Conservation (phyloP, 1,140 invertebrate genomes). For the Laupala kohalensis region DNA sequence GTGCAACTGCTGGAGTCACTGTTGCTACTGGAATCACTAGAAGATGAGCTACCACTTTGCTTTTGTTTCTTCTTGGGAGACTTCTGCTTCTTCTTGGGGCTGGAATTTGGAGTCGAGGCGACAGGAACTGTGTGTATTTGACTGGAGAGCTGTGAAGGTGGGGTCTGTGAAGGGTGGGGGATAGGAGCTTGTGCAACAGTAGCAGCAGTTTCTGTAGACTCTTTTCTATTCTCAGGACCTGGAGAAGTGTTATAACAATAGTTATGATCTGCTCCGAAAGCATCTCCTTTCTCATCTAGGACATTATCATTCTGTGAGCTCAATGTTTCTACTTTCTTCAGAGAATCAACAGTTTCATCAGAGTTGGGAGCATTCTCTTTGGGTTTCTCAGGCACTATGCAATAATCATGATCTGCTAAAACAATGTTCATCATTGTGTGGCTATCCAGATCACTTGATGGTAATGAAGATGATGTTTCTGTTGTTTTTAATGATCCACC, state of each 20-base stretch:
- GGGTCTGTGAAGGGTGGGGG: background rate
- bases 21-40: slow-evolving; percentile 57
- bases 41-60: slow-evolving; percentile 33
- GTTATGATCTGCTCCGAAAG: slow-evolving; percentile 40
- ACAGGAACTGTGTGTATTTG: slow-evolving; percentile 4
- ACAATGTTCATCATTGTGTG: background rate
- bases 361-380: background rate
- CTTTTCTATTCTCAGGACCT: slow-evolving; percentile 3
- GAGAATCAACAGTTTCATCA: background rate
- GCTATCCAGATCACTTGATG: background rate
- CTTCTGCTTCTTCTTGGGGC: slow-evolving; percentile 27
- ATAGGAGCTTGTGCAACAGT: background rate
- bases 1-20: slow-evolving; percentile 60
- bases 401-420: slow-evolving; percentile 39
- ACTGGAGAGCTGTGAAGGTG: background rate
- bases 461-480: background rate
- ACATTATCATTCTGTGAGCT: slow-evolving; percentile 32
- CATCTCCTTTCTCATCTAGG: background rate
- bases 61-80: slow-evolving; percentile 30
- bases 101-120: background rate
- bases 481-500: slow-evolving; percentile 1
- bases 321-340: background rate
- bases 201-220: slow-evolving; percentile 6
- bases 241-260: slow-evolving; percentile 34
- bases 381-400: slow-evolving; percentile 13